phyloP scores from a whole-genome alignment of 2,888 invertebrate genomes.

The Drosophila peninsularis region DNA sequence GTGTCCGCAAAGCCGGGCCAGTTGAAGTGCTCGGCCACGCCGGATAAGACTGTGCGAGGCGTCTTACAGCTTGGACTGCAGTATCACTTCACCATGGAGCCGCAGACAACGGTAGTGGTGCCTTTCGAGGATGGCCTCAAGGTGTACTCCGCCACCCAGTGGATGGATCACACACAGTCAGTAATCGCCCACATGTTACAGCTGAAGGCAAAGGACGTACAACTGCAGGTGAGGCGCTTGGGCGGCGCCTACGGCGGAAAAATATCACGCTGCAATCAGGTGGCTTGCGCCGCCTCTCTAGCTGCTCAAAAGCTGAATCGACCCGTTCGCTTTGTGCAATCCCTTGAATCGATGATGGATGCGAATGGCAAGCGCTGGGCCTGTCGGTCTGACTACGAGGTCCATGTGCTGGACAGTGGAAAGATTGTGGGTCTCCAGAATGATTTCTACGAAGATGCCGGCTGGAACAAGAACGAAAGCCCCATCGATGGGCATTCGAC shows the following conservation, averaged over 20 bases:
- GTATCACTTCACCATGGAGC: conserved; percentile 91
- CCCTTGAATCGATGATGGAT: conserved; percentile 90
- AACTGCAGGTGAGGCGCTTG: conserved; percentile 89
- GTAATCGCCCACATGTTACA: conserved; percentile 87
- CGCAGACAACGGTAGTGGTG: conserved; percentile 88
- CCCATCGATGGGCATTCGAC: conserved; percentile 76
- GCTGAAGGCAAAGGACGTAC: conserved; percentile 88
- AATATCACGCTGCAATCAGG: conserved; percentile 87
- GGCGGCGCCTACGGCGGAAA: conserved; percentile 94
- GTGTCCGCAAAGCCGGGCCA: conserved; percentile 47
- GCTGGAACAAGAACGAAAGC: conserved; percentile 86
- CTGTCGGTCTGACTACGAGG: conserved; percentile 88
- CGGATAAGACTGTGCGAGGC: conserved; percentile 84
- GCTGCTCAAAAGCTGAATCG: conserved; percentile 87
- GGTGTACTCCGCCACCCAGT: conserved; percentile 88
- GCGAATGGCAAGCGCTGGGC: conserved; percentile 89
- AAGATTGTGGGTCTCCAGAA: conserved; percentile 88
- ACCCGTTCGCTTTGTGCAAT: conserved; percentile 90
- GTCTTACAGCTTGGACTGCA: conserved; percentile 87
- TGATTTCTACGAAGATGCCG: conserved; percentile 86
- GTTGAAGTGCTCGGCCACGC: conserved; percentile 25
- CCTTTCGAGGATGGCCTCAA: conserved; percentile 90
- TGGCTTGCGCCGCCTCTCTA: conserved; percentile 89
- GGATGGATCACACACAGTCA: conserved; percentile 87
- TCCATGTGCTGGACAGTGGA: conserved; percentile 87